phyloP scores from a whole-genome alignment of 2,888 invertebrate genomes.

The Troides aeacus region DNA sequence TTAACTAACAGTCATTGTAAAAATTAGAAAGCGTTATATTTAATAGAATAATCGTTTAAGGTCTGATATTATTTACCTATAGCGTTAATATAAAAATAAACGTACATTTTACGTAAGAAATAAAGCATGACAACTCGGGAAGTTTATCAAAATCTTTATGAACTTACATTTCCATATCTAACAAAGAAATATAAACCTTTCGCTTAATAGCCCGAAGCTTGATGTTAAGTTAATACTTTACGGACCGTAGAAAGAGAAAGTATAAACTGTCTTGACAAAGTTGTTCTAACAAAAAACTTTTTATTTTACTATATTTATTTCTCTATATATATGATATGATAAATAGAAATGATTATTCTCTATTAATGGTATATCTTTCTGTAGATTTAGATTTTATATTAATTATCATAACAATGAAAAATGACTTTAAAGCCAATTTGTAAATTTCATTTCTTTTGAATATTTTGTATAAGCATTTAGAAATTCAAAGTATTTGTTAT shows the following conservation, averaged over 20 bases:
- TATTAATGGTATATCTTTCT: no score
- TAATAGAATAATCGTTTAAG: not conserved
- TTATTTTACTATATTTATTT: not conserved
- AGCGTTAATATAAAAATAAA: not conserved
- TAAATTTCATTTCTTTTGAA: no score
- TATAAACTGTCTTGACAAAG: not conserved
- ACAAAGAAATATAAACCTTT: slow-evolving; percentile 8
- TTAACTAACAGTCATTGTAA: not conserved
- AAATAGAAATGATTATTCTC: not conserved
- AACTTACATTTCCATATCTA: not conserved
- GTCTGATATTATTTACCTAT: not conserved
- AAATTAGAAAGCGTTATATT: not conserved
- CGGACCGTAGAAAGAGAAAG: slow-evolving; percentile 13
- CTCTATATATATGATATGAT: not conserved
- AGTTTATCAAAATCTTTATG: slow-evolving; percentile 17
- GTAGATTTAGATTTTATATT: no score
- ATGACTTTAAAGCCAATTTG: no score
- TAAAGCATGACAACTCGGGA: slow-evolving; percentile 20
- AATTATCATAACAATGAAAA: no score
- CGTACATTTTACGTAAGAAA: not conserved
- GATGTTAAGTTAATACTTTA: not conserved
- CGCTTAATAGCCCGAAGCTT: not conserved
- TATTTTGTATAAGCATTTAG: no score
- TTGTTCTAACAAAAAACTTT: not conserved
- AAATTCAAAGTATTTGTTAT: no score